A percentile compares a stretch with the other conserved stretches of the same genome.
Evolutionary conservation across 2,113 vertebrate species (phyloP).

Genomic region (Strigops habroptila): DNA sequence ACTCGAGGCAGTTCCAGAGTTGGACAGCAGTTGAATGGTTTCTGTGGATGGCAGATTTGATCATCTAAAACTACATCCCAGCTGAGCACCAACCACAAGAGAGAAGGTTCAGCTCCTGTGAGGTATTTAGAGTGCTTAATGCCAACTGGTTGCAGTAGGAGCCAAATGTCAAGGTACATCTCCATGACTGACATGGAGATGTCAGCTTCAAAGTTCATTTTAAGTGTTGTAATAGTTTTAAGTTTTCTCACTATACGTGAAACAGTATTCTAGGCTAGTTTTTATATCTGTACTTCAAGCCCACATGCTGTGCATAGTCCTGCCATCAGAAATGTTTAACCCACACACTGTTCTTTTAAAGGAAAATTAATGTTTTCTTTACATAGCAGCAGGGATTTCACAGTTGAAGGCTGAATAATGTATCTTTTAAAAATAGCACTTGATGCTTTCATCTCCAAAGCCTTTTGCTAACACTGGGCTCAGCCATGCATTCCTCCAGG

Average conservation of each 20-base stretch:
- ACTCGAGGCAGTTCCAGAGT: neutral
- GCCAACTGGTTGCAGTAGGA: neutral
- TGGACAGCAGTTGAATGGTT: neutral
- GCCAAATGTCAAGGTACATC: neutral
- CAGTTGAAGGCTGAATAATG: neutral
- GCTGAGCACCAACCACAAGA: neutral
- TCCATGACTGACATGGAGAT: too few relatives aligned
- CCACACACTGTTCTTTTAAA: conserved; percentile 25
- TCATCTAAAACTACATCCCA: neutral
- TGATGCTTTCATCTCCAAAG: neutral
- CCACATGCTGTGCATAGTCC: neutral
- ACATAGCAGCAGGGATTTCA: conserved; percentile 8
- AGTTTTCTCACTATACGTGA: neutral
- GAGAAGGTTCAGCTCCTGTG: neutral
- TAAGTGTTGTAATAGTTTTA: neutral
- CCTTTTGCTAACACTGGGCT: neutral
- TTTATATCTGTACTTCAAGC: neutral
- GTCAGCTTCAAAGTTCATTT: neutral
- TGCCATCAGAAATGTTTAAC: conserved; percentile 37
- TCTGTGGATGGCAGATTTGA: neutral
- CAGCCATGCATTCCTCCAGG: neutral
- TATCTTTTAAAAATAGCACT: neutral
- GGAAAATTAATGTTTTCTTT: conserved; percentile 54
- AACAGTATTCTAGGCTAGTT: neutral
- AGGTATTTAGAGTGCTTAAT: neutral